A percentile compares a stretch with the other conserved stretches of the same genome.
phyloP scores from a whole-genome alignment of 1,140 invertebrate species.

The Trachelipus rathkii region DNA sequence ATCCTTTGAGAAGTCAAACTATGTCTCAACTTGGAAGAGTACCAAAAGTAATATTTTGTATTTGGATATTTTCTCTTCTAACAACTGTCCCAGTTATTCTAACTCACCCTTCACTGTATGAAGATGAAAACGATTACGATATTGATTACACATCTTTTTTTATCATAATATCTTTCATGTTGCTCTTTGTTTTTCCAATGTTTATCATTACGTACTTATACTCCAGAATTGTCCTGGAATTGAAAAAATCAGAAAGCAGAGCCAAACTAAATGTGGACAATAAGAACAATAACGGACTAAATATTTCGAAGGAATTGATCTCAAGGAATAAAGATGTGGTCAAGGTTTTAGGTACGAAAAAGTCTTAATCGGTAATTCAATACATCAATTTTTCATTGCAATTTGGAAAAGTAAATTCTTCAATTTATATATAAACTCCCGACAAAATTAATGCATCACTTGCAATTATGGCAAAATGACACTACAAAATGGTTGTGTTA shows the following conservation, averaged over 20 bases:
- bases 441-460: no score
- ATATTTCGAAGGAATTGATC: not conserved
- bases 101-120: not conserved
- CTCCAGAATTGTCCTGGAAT: not conserved
- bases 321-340: not conserved
- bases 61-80: slow-evolving; percentile 53
- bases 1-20: slow-evolving; percentile 81
- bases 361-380: not conserved
- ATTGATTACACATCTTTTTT: not conserved
- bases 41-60: slow-evolving; percentile 58
- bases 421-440: no score
- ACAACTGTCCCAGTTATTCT: not conserved
- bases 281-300: no score
- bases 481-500: no score
- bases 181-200: not conserved
- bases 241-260: not conserved
- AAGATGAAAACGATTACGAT: not conserved
- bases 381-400: no score
- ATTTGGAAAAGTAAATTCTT: no score
- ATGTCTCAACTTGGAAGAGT: slow-evolving; percentile 54
- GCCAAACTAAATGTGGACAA: no score
- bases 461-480: no score
- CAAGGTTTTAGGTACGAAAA: not conserved
- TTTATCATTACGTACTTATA: not conserved
- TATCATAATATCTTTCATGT: not conserved